Evolutionary conservation across 2,113 vertebrate genomes (phyloP), one percentile per base, ranked within the genome.

Genomic region (Rhea americana): DNA sequence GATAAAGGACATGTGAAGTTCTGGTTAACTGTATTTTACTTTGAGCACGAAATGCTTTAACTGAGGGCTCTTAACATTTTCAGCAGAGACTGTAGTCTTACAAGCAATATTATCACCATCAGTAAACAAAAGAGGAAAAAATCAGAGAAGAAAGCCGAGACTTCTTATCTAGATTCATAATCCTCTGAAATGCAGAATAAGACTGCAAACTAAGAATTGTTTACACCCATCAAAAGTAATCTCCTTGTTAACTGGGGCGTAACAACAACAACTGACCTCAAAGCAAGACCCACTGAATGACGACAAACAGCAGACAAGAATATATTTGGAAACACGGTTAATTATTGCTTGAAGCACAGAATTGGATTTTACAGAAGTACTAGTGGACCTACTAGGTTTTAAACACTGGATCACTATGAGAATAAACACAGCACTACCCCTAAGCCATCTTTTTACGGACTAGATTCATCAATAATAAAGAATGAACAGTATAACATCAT

Each of bases 271-370:
- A 93, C 30, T 91, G 92, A 93, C 92, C 85, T 91, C 76, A 88
- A 95, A 95, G 87, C 75, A 87, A 83, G 88, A 83, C 80, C 48
- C 48, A 50, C 41, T 71, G 76, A 93, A 77, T 93, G 80, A 87
- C 53, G 75, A 85, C 79, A 93, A 93, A 94, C 26, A 0, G 2
- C 3, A 9, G 62, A 32, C 0, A 0, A 61, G 20, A 90, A 74
- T 51, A 9, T 68, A 90, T 88, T 48, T 95, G 61, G 67, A 90
- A 94, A 78, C 68, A 56, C 11, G 9, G 77, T 78, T 95, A 93
- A 94, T 93, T 88, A 90, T 77, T 86, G 90, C 90, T 88, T 65
- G 73, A 86, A 95, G 88, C 85, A 71, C 95, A 88, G 59, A 93
- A 88, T 2, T 75, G 76, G 55, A 91, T 95, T 93, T 85, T 78